phyloP scores from a whole-genome alignment of 1,140 invertebrate species.

The Chlorops oryzae region DNA sequence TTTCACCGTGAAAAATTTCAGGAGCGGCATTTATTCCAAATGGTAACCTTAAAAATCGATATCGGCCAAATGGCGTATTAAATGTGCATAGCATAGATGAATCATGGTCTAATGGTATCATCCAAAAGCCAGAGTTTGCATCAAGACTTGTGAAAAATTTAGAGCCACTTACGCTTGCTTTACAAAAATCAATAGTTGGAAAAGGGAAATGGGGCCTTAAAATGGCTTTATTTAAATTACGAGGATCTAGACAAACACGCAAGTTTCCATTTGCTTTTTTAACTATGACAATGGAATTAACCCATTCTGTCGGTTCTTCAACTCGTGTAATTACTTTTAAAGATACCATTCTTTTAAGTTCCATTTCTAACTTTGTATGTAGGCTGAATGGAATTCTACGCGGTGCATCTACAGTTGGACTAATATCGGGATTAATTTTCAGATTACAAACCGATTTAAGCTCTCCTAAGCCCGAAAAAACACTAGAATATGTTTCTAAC shows the following conservation, averaged over 20 bases:
- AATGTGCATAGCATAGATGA: conserved; percentile 48
- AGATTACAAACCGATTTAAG: conserved; percentile 7
- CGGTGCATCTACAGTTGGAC: conserved; percentile 27
- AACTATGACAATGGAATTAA: conserved; percentile 43
- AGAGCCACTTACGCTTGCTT: conserved; percentile 32
- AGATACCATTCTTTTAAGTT: conserved; percentile 30
- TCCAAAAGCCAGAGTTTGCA: conserved; percentile 47
- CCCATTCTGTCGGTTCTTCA: conserved; percentile 46
- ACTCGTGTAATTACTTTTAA: conserved; percentile 32
- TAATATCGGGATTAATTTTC: conserved; percentile 15
- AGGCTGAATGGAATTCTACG: conserved; percentile 40
- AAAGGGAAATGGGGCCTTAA: conserved; percentile 43
- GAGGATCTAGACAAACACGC: conserved; percentile 49
- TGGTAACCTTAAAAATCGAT: conserved; percentile 37
- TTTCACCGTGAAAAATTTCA: conserved; percentile 41
- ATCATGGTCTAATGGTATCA: conserved; percentile 42
- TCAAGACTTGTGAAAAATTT: conserved; percentile 47
- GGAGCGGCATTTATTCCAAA: conserved; percentile 46
- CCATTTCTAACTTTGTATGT: conserved; percentile 30
- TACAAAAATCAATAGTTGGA: conserved; percentile 45
- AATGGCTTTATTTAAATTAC: conserved; percentile 48
- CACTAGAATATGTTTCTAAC: not conserved
- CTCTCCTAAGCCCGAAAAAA: conserved; percentile 6
- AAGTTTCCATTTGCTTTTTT: conserved; percentile 39
- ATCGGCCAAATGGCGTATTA: conserved; percentile 47